These are phyloP conservation scores for Ceratina japonica DNA, from an alignment of 1,140 invertebrate genomes.

Conservation along the genomic window DNA sequence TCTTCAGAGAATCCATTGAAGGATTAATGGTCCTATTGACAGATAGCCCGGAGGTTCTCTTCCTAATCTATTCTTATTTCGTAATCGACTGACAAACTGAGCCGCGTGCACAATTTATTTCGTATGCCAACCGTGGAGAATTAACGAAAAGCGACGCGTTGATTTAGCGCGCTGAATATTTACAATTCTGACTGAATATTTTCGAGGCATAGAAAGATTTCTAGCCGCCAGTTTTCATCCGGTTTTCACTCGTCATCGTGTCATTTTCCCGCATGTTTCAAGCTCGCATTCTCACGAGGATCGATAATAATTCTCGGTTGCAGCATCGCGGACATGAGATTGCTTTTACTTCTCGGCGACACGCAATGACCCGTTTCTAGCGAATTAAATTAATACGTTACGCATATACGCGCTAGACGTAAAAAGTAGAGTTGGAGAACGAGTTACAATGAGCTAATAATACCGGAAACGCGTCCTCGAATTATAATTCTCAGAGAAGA, in stretches of 20 bases:
- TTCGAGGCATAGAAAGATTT: background rate
- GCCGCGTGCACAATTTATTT: conserved; percentile 22
- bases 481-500: conserved; percentile 25
- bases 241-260: background rate
- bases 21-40: conserved; percentile 48
- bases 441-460: conserved; percentile 39
- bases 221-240: background rate
- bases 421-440: too few relatives aligned
- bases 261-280: conserved; percentile 4
- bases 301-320: conserved; percentile 42
- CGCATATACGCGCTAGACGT: too few relatives aligned
- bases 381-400: too few relatives aligned
- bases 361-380: conserved; percentile 12
- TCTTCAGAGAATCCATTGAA: conserved; percentile 28
- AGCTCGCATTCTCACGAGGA: conserved; percentile 29
- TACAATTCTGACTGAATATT: too few relatives aligned
- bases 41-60: conserved; percentile 18
- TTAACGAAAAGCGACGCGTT: conserved; percentile 15
- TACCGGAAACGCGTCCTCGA: conserved; percentile 32
- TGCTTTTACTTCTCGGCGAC: conserved; percentile 32
- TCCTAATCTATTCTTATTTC: conserved; percentile 36
- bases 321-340: conserved; percentile 36
- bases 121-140: conserved; percentile 6
- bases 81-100: conserved; percentile 24
- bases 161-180: background rate